Evolutionary conservation across 2,113 vertebrate genomes (phyloP).

Genomic region (Centropus unirufus): DNA sequence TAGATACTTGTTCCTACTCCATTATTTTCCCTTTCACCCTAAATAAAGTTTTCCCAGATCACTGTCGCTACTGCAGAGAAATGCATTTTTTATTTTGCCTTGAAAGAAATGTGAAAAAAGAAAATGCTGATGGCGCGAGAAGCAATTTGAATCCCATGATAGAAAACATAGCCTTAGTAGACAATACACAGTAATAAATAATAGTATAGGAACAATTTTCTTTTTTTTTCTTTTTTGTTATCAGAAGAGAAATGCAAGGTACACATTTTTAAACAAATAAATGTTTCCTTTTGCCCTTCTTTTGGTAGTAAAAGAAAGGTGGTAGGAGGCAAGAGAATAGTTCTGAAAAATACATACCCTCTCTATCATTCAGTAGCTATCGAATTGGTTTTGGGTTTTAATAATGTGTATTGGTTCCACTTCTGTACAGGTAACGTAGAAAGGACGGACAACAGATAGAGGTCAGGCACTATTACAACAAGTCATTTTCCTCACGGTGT

Average conservation of each 20-base stretch:
- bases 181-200: constrained; percentile 64
- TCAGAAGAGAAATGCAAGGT: constrained; percentile 50
- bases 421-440: background rate
- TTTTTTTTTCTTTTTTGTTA: background rate
- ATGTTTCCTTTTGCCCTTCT: constrained; percentile 63
- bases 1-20: constrained; percentile 59
- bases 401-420: constrained; percentile 43
- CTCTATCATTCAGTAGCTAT: constrained; percentile 18
- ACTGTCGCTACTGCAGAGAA: constrained; percentile 53
- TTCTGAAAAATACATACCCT: constrained; percentile 24
- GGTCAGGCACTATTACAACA: constrained; percentile 45
- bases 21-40: constrained; percentile 70
- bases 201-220: constrained; percentile 18
- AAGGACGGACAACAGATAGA: constrained; percentile 16
- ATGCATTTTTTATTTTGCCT: constrained; percentile 71
- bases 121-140: constrained; percentile 66
- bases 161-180: constrained; percentile 62
- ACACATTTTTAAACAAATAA: constrained; percentile 68
- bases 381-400: constrained; percentile 69
- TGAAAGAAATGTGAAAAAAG: constrained; percentile 74
- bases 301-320: constrained; percentile 41
- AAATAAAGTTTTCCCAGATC: constrained; percentile 75
- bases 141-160: constrained; percentile 77
- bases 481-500: constrained; percentile 36
- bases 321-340: constrained; percentile 14